A percentile compares a stretch with the other conserved stretches of the same genome.
Evolutionary conservation across 1,140 invertebrate genomes (phyloP).

Genomic region (Odontomachus brunneus): DNA sequence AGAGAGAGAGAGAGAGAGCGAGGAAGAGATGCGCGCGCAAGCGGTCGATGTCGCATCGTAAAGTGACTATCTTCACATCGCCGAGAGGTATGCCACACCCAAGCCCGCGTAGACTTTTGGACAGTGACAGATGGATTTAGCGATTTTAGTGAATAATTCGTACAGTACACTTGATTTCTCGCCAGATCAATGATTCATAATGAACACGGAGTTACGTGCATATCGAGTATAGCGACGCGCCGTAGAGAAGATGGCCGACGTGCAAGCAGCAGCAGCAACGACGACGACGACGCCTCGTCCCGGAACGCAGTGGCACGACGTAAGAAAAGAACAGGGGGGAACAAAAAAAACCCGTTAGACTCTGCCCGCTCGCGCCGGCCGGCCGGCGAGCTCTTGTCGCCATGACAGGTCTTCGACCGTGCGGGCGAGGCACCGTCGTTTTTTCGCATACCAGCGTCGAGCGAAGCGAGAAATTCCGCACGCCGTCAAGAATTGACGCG

Average conservation of each 20-base stretch:
- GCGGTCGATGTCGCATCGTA: constrained; percentile 81
- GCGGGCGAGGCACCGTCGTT: constrained; percentile 51
- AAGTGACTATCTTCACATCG: constrained; percentile 71
- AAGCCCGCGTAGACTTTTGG: constrained; percentile 52
- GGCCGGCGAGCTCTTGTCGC: constrained; percentile 76
- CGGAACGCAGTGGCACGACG: not conserved
- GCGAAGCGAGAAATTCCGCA: not conserved
- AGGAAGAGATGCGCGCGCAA: constrained; percentile 79
- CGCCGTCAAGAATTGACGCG: not conserved
- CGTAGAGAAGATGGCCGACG: constrained; percentile 10
- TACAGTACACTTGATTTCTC: too few relatives aligned
- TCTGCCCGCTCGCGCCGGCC: constrained; percentile 69
- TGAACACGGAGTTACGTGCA: too few relatives aligned
- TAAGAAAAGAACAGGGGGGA: constrained; percentile 2
- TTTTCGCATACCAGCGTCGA: constrained; percentile 44
- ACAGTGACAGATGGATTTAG: constrained; percentile 25
- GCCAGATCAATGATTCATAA: too few relatives aligned
- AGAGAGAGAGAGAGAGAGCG: not conserved
- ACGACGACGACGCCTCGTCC: constrained; percentile 29
- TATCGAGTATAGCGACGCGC: not conserved
- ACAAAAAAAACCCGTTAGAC: constrained; percentile 76
- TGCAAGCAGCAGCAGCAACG: not conserved
- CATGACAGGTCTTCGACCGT: constrained; percentile 77
- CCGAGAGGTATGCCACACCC: constrained; percentile 79
- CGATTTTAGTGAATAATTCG: not conserved